phyloP scores from a whole-genome alignment of 2,888 invertebrate species.

The Orthosia cruda region DNA sequence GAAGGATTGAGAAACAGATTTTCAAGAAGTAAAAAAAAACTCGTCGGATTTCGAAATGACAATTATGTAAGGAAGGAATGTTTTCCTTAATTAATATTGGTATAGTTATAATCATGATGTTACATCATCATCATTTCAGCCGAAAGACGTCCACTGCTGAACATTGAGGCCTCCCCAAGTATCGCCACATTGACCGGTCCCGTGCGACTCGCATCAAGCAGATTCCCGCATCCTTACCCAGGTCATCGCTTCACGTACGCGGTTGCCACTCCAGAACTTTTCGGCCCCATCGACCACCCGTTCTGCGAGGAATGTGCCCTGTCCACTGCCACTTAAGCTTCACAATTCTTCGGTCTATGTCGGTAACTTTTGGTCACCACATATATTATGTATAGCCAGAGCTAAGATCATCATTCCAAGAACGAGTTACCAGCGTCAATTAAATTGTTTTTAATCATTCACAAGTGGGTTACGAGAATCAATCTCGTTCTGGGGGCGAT shows the following conservation, averaged over 20 bases:
- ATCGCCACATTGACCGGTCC: too few relatives aligned
- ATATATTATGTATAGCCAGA: not conserved
- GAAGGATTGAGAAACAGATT: not conserved
- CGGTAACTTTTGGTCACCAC: too few relatives aligned
- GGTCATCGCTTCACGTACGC: too few relatives aligned
- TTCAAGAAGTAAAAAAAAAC: not conserved
- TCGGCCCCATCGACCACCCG: too few relatives aligned
- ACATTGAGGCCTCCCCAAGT: too few relatives aligned
- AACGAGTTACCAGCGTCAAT: slow-evolving; percentile 44
- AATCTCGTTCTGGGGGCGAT: slow-evolving; percentile 75
- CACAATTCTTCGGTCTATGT: too few relatives aligned
- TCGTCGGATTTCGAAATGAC: not conserved
- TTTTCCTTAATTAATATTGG: not conserved
- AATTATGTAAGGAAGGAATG: not conserved
- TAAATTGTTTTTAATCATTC: slow-evolving; percentile 64
- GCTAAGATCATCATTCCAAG: slow-evolving; percentile 5
- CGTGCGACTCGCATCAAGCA: too few relatives aligned
- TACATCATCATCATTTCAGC: not conserved
- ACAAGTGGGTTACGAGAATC: slow-evolving; percentile 80
- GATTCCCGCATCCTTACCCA: not conserved
- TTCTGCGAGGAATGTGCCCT: too few relatives aligned
- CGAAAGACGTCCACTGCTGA: too few relatives aligned
- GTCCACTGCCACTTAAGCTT: too few relatives aligned
- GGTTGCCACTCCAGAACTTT: too few relatives aligned
- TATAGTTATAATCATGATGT: too few relatives aligned